Evolutionary conservation across 1,140 invertebrate genomes (phyloP).

Genomic region (Charaxes varanes): DNA sequence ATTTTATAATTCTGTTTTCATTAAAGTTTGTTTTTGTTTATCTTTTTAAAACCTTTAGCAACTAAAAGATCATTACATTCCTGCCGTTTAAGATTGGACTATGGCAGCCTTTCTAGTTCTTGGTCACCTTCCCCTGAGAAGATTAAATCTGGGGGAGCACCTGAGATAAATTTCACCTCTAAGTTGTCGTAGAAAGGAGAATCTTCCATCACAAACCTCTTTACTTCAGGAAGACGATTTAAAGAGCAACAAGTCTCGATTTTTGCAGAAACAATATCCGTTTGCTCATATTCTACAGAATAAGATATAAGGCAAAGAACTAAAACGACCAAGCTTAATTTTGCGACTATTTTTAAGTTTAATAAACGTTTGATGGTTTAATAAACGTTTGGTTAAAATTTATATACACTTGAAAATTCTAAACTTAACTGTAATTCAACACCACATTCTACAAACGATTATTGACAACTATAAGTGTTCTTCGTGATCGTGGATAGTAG

Average conservation of each 20-base stretch:
- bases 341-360: background rate
- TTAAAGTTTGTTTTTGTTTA: too few species aligned
- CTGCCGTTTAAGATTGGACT: constrained; percentile 76
- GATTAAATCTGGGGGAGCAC: constrained; percentile 80
- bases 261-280: constrained; percentile 52
- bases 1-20: too few species aligned
- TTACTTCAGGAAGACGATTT: constrained; percentile 83
- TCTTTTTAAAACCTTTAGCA: too few species aligned
- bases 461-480: too few species aligned
- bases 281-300: constrained; percentile 30
- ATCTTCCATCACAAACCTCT: constrained; percentile 84
- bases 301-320: background rate
- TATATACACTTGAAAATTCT: too few species aligned
- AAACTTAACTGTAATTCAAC: too few species aligned
- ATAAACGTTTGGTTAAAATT: too few species aligned
- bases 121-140: constrained; percentile 76
- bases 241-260: constrained; percentile 80
- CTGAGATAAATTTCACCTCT: constrained; percentile 77
- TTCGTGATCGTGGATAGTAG: too few species aligned
- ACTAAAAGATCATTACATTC: constrained; percentile 82
- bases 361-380: too few species aligned
- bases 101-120: constrained; percentile 78
- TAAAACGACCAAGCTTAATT: background rate
- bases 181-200: constrained; percentile 80
- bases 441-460: too few species aligned